Evolutionary conservation across 2,888 invertebrate genomes (phyloP), one percentile per base, ranked within the genome.

Genomic region (Callimorpha dominula): DNA sequence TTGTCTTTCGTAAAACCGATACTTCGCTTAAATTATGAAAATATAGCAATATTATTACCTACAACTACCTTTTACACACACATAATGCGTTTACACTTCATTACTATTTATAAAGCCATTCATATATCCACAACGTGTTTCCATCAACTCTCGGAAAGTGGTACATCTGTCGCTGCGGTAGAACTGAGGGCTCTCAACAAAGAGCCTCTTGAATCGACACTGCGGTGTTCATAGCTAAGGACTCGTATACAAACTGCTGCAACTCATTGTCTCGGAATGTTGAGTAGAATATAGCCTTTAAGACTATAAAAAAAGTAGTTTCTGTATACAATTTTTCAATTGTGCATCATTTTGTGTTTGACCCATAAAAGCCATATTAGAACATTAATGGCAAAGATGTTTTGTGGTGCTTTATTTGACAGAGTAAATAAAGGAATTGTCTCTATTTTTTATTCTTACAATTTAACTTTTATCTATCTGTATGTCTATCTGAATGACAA

Each of bases 151-250:
- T 42, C 40, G 20, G 65, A 31, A 57, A 46, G 65, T 57, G 57
- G 68, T 57, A 68, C 68, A 57, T 42, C 20, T 60, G 60, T 68
- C 68, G 46, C 40, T 46, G 46, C 20, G 43, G 12, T 64, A n/a
- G 7, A 50, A 63, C 31, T 63, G 49, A 50, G 65, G 50, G 50
- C 50, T 50, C 65, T 40, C 40, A 69, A 69, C 69, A 69, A 69
- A 62, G 69, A 50, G 11, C 62, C 50, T 12, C 62, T 69, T 69
- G 62, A 69, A 69, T 40, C 40, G 63, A 46, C 46, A 46, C 69
- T 11, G 63, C 62, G 68, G 46, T 40, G 40, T 50, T 69, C 31
- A 15, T 54, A 49, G 4, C 20, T 17, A 17, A 46, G 46, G 49
- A 65, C 9, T 14, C 52, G 7, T 17, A 31, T 15, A 43, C 64